Evolutionary conservation across 2,888 invertebrate genomes (phyloP), one percentile per base, ranked within the genome.

Genomic region (Drosophila monieri): DNA sequence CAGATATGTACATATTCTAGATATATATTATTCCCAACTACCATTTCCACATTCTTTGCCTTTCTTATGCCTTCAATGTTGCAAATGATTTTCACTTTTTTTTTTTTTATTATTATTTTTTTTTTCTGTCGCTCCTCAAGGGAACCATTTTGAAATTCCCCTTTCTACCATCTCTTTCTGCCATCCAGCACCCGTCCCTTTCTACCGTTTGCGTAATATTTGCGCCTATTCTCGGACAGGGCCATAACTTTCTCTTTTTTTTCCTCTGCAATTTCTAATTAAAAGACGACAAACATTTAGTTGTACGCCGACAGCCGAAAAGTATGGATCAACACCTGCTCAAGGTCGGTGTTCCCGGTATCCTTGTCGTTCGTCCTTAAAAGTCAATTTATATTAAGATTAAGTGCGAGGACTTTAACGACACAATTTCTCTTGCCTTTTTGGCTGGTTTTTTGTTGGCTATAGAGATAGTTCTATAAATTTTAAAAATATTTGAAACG

Each of bases 51-150:
- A 41, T 56, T 44, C 51, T 14, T 8, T 21, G 43, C n/a, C 15
- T 25, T n/a, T 37, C 37, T 9, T 18, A 12, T 32, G 52, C 76
- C 74, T 77, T 86, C 85, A 86, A 84, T 87, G 80, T 86, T 84
- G 78, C 80, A 87, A 80, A 85, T 73, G 68, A 67, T 72, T 30
- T 30, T 10, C 10, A 30, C 30, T 32, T 32, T 32, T 4, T n/a
- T n/a, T 35, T 2, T 2, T 35, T 6, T 6, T n/a, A 12, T 35
- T 35, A 35, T 67, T 53, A 32, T 48, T 35, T n/a, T 35, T 43
- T 68, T 53, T 47, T 48, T 27, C 39, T 61, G 67, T 54, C 70
- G 55, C 46, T 44, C 70, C 85, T 60, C 75, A 74, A 30, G 70
- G 75, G 80, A 56, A 56, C 61, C 78, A 73, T 84, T 80, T 84